Percentiles rank a stretch among this genome's conserved stretches.
Conservation (phyloP, 2,113 vertebrate species). For the Ageneiosus marmoratus region DNA sequence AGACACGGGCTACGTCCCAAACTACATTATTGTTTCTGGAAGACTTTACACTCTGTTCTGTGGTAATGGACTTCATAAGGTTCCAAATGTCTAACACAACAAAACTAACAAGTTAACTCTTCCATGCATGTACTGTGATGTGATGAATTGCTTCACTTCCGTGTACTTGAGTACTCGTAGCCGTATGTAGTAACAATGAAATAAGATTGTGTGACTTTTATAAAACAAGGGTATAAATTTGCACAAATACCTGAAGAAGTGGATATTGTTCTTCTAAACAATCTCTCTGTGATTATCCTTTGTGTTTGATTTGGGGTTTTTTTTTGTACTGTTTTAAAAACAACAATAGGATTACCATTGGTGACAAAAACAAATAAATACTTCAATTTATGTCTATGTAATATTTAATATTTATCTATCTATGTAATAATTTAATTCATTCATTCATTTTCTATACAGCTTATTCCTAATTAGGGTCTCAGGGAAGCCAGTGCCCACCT, state of each 20-base stretch:
- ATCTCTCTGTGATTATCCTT: background rate
- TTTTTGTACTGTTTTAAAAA: constrained; percentile 5
- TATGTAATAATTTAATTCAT: no score
- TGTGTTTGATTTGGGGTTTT: background rate
- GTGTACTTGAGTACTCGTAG: background rate
- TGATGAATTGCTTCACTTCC: background rate
- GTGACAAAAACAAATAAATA: background rate
- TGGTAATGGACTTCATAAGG: background rate
- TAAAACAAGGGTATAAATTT: background rate
- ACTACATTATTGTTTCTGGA: constrained; percentile 5
- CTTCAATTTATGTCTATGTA: background rate
- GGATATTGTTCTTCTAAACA: background rate
- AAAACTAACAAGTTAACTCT: background rate
- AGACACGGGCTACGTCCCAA: background rate
- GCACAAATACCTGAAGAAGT: background rate
- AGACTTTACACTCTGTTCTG: background rate
- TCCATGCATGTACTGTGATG: background rate
- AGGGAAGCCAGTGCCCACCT: no score
- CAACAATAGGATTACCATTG: background rate
- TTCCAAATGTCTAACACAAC: background rate
- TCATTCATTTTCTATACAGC: no score
- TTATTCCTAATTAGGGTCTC: no score
- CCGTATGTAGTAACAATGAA: background rate
- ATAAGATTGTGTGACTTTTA: background rate
- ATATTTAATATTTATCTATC: no score